Base-by-base conservation (phyloP, 2,113 vertebrate genomes). In the Vulpes ferrilata region DNA sequence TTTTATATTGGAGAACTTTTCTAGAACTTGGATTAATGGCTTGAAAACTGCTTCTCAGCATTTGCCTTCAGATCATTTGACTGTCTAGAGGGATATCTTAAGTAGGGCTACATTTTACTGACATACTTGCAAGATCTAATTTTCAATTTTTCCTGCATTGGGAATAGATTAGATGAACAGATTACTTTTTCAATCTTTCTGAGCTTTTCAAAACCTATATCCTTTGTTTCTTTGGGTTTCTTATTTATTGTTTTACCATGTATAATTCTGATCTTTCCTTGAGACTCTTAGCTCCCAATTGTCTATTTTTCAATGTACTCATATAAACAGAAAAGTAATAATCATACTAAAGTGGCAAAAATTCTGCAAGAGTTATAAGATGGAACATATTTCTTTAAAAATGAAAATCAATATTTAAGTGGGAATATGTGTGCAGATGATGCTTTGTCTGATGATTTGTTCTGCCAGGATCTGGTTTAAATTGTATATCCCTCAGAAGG, bases 321-420 rank as follows among this genome's bases (percentile, higher is more conserved):
- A 35, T 53, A 43, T 2, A 91, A 95, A 38, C 20, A 91, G 69
- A 88, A 96, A 88, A 88, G 48, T 89, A 92, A 22, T 53, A 96
- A 32, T 88, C 48, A 74, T 53, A 62, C 3, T 10, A 80, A 22
- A 80, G 57, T 60, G 20, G 25, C 57, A 87, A 92, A 90, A 86
- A 25, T 92, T 78, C n/a, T 82, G 17, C n/a, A 85, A 91, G 2
- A 0, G 7, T 82, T 19, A 73, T 69, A 88, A 38, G 43, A 62
- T 73, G 65, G 35, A 91, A 88, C 59, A 43, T 74, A 81, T 96
- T 78, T 88, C 13, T 95, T 16, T 93, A 59, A 81, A 89, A 93
- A 23, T 27, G 5, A 74, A 81, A 88, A 38, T 93, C 32, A 84
- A 0, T 32, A 35, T 81, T 43, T 74, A 92, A 82, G 51, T 74